phyloP scores from a whole-genome alignment of 2,113 vertebrate genomes.

The Montifringilla adamsi region DNA sequence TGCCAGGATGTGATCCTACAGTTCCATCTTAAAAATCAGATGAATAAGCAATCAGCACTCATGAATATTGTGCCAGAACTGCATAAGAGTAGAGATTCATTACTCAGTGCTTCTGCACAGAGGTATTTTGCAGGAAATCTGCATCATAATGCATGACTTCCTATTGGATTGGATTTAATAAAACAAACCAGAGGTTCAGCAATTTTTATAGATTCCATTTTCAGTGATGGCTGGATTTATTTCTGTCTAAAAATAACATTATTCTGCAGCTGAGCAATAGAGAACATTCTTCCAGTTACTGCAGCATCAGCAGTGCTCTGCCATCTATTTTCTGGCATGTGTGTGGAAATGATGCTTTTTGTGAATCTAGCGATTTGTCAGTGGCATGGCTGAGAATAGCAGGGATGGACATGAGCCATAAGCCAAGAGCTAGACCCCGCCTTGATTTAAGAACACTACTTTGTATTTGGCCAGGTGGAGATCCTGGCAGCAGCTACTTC shows the following conservation, averaged over 20 bases:
- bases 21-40: neutral
- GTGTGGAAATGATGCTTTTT: neutral
- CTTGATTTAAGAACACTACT: neutral
- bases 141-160: constrained; percentile 27
- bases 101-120: constrained; percentile 7
- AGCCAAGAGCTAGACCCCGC: neutral
- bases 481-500: neutral
- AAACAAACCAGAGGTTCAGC: constrained; percentile 32
- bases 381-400: neutral
- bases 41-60: constrained; percentile 59
- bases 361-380: neutral
- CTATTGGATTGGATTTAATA: constrained; percentile 17
- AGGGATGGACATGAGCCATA: neutral
- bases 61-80: neutral
- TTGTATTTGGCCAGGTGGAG: neutral
- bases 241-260: constrained; percentile 38
- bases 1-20: neutral
- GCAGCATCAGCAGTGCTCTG: constrained; percentile 8
- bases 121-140: constrained; percentile 41
- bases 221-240: neutral
- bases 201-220: constrained; percentile 13
- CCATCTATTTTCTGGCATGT: constrained; percentile 1
- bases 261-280: neutral
- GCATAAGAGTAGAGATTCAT: constrained; percentile 13
- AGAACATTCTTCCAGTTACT: neutral